A percentile compares a stretch with the other conserved stretches of the same genome.
phyloP scores from a whole-genome alignment of 2,888 invertebrate species.

The Ennomos erosarius region DNA sequence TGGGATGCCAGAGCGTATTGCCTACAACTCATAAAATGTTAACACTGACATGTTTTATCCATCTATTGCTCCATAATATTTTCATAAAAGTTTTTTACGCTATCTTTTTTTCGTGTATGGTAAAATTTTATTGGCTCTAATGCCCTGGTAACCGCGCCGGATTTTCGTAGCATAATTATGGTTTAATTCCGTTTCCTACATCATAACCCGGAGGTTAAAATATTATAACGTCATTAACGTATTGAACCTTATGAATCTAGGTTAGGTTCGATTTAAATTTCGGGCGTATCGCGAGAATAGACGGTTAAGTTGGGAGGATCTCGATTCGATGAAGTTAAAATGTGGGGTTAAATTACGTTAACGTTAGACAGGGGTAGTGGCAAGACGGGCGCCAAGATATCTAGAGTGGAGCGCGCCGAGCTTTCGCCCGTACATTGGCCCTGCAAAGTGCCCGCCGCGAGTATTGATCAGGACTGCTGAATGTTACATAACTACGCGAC shows the following conservation, averaged over 20 bases:
- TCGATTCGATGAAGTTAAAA: slow-evolving; percentile 43
- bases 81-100: slow-evolving; percentile 37
- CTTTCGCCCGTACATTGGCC: slow-evolving; percentile 72
- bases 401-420: slow-evolving; percentile 55
- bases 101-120: slow-evolving; percentile 19
- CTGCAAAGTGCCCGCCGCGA: slow-evolving; percentile 68
- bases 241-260: neutral
- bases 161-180: slow-evolving; percentile 8
- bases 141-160: slow-evolving; percentile 26
- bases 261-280: slow-evolving; percentile 10
- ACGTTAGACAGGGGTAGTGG: slow-evolving; percentile 52
- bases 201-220: slow-evolving; percentile 21
- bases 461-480: slow-evolving; percentile 81
- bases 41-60: slow-evolving; percentile 47
- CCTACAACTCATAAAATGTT: slow-evolving; percentile 49
- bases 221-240: slow-evolving; percentile 7
- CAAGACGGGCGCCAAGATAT: slow-evolving; percentile 63
- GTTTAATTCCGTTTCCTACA: slow-evolving; percentile 16
- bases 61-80: slow-evolving; percentile 45
- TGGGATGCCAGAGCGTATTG: slow-evolving; percentile 48
- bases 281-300: neutral
- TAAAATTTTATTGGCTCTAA: slow-evolving; percentile 31
- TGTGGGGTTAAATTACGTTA: slow-evolving; percentile 46
- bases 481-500: slow-evolving; percentile 73
- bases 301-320: slow-evolving; percentile 6